Conservation (phyloP, 2,888 invertebrate genomes). For the Villa cingulata region DNA sequence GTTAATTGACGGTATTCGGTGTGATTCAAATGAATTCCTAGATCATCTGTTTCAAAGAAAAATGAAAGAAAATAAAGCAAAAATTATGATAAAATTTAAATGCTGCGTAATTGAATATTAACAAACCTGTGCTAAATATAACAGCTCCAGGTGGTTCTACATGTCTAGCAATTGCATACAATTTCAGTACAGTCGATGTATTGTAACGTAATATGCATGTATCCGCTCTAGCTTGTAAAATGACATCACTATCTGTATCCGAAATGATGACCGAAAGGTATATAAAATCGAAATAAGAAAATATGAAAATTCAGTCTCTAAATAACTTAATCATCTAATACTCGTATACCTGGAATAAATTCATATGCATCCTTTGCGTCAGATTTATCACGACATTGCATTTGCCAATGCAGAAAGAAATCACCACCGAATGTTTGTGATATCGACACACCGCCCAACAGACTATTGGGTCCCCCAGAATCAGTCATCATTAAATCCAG, state of each 20-base stretch:
- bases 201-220: constrained; percentile 58
- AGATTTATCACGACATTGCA: constrained; percentile 40
- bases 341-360: constrained; percentile 37
- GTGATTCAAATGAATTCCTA: constrained; percentile 31
- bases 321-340: no score
- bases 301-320: background rate
- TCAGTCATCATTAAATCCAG: constrained; percentile 33
- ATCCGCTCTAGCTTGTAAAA: constrained; percentile 40
- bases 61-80: background rate
- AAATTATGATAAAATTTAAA: background rate
- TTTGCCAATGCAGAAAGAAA: constrained; percentile 64
- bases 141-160: constrained; percentile 55
- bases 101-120: background rate
- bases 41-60: constrained; percentile 23
- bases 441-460: constrained; percentile 33
- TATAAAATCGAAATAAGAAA: background rate
- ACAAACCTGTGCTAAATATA: constrained; percentile 54
- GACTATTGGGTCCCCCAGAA: constrained; percentile 33
- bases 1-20: constrained; percentile 31
- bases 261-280: no score
- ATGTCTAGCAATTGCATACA: constrained; percentile 48
- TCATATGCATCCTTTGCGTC: constrained; percentile 40
- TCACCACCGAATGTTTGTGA: constrained; percentile 51
- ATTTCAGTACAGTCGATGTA: constrained; percentile 48
- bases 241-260: constrained; percentile 30